Conservation (phyloP, 1,140 invertebrate genomes). For the Nasonia longicornis region DNA sequence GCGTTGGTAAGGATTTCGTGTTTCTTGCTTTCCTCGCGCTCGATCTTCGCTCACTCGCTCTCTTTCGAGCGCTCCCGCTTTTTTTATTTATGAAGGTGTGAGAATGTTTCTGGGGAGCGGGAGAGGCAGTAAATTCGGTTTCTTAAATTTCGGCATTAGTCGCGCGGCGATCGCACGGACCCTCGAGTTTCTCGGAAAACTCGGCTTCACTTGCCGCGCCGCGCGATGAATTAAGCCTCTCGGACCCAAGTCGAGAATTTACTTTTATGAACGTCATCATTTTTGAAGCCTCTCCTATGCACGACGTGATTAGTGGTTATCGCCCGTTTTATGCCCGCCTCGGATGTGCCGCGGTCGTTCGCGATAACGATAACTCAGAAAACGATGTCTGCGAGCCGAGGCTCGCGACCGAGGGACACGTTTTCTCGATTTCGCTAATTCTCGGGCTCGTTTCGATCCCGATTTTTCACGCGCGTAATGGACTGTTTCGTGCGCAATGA, state of each 20-base stretch:
- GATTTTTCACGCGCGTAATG: not conserved
- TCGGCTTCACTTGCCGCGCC: not conserved
- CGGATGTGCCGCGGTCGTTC: no score
- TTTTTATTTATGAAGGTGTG: slow-evolving; percentile 24
- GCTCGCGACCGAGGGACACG: no score
- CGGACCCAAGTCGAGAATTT: not conserved
- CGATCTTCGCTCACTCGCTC: not conserved
- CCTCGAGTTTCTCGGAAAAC: not conserved
- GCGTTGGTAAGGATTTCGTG: slow-evolving; percentile 7
- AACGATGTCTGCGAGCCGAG: no score
- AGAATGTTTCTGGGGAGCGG: not conserved
- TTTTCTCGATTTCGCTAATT: no score
- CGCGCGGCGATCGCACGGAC: not conserved
- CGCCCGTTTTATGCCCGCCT: not conserved
- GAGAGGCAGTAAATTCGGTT: not conserved
- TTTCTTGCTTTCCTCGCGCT: slow-evolving; percentile 23
- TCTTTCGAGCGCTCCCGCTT: not conserved
- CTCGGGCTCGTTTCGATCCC: no score
- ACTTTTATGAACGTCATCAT: not conserved
- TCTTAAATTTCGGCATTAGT: not conserved
- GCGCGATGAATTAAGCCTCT: not conserved
- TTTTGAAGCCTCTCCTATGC: not conserved
- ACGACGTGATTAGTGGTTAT: slow-evolving; percentile 5
- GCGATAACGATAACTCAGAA: no score
- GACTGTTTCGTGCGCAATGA: not conserved